Conservation (phyloP, 2,888 invertebrate genomes). For the Ectemnius continuus region DNA sequence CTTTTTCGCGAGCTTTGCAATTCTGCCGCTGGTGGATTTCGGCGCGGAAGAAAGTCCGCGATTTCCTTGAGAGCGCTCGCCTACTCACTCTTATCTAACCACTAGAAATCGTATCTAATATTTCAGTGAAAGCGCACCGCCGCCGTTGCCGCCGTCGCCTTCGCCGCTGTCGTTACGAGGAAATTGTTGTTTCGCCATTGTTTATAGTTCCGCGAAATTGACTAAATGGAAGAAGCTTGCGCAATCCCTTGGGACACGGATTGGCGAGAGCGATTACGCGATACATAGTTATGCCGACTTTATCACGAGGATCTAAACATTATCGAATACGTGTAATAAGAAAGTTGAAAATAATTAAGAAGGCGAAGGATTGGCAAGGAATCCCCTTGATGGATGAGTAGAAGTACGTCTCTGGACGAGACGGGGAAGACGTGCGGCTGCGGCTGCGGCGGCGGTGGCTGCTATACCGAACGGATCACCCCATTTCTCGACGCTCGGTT, state of each 20-base stretch:
- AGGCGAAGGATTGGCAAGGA: no score
- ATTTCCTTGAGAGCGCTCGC: neutral
- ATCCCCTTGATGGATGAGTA: no score
- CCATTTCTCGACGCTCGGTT: slow-evolving; percentile 50
- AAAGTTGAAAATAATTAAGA: no score
- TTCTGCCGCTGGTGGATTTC: neutral
- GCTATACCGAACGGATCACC: slow-evolving; percentile 45
- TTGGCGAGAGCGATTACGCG: no score
- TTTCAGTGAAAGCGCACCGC: slow-evolving; percentile 19
- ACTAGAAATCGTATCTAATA: slow-evolving; percentile 20
- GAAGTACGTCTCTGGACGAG: no score
- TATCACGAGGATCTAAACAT: no score
- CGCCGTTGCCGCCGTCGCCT: neutral
- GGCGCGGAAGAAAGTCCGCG: neutral
- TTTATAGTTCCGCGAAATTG: slow-evolving; percentile 16
- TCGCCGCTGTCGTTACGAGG: neutral
- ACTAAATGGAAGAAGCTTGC: slow-evolving; percentile 8
- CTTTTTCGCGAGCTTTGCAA: no score
- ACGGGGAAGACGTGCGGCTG: slow-evolving; percentile 23
- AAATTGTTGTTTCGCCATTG: slow-evolving; percentile 30
- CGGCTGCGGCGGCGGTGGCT: slow-evolving; percentile 8
- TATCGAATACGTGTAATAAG: no score
- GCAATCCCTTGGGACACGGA: neutral
- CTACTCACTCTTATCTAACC: slow-evolving; percentile 19
- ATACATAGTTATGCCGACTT: no score